Base-by-base conservation (phyloP, 2,888 invertebrate genomes). In the Oscheius sp. region DNA sequence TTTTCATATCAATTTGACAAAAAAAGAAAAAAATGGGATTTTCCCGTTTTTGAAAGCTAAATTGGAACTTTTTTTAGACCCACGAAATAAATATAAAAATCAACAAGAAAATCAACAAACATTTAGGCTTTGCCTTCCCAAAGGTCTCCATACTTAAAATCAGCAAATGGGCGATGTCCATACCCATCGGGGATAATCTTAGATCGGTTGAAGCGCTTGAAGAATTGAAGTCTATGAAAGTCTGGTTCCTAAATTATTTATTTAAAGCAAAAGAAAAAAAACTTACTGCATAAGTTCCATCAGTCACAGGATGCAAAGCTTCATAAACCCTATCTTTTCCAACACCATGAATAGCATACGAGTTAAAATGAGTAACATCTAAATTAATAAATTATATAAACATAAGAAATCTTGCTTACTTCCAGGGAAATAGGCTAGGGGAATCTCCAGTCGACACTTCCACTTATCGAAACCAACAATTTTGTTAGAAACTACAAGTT, bases 271-370 rank as follows among this genome's bases (percentile, higher is more conserved):
- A 50, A 50, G 33, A n/a, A 33, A 8, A 17, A 2, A 55, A 57
- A 63, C 53, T 27, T 34, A 78, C 78, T 52, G 69, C 42, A 45
- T 65, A 74, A 4, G 73, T 81, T 46, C 87, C 87, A 33, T 82
- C 82, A 8, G 87, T 87, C 10, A 87, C 88, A 5, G 89, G 88
- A 77, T 86, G 88, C 15, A 89, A 82, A 0, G 89, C 85, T 76
- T 89, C 88, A 78, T 89, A 90, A 29, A 82, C 79, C 10, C 90
- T 80, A 4, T 84, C 80, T 1, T 80, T 81, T 1, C 84, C 88
- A 10, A 84, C 82, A 1, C 89, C 89, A 73, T 90, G 89, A 42
- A 89, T 89, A 46, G 89, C 89, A 78, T 88, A 90, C 3, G 89
- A 89, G 78, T 90, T 90, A 81, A 90, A 88, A 70, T 87, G 88